Conservation (phyloP, 2,888 invertebrate genomes). For the Cabera pusaria region DNA sequence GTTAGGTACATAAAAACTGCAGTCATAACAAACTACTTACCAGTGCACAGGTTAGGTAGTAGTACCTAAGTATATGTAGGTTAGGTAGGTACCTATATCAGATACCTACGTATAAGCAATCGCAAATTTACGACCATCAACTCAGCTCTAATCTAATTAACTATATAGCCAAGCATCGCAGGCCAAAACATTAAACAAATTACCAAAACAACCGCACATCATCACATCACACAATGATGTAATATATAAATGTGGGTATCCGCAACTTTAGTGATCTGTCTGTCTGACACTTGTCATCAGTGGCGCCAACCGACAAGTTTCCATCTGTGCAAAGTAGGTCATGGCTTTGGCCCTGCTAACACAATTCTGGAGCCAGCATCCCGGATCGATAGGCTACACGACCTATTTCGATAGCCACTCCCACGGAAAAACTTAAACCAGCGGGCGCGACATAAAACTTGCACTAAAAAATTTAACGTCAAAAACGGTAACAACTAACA, state of each 20-base stretch:
- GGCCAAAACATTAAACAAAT: conserved; percentile 13
- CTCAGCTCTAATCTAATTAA: conserved; percentile 5
- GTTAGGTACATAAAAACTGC: too few relatives aligned
- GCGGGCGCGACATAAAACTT: conserved; percentile 13
- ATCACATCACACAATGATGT: too few relatives aligned
- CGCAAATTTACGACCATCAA: too few relatives aligned
- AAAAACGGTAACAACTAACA: conserved; percentile 31
- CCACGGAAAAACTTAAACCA: conserved; percentile 26
- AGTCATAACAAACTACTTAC: too few relatives aligned
- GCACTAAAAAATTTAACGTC: background rate
- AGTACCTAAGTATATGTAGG: background rate
- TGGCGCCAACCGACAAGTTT: conserved; percentile 25
- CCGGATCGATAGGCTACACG: conserved; percentile 60
- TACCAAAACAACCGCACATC: conserved; percentile 11
- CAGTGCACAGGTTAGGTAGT: too few relatives aligned
- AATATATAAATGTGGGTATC: conserved; percentile 6
- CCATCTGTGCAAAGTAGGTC: conserved; percentile 60
- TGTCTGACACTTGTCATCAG: conserved; percentile 13
- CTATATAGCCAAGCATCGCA: background rate
- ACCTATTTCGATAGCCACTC: conserved; percentile 44
- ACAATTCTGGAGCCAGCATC: conserved; percentile 73
- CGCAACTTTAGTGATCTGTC: conserved; percentile 2
- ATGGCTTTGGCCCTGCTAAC: conserved; percentile 68
- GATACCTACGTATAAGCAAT: too few relatives aligned
- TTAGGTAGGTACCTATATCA: too few relatives aligned